Evolutionary conservation across 2,888 invertebrate species (phyloP), one percentile per base, ranked within the genome.

Genomic region (Hypomecis punctinalis): DNA sequence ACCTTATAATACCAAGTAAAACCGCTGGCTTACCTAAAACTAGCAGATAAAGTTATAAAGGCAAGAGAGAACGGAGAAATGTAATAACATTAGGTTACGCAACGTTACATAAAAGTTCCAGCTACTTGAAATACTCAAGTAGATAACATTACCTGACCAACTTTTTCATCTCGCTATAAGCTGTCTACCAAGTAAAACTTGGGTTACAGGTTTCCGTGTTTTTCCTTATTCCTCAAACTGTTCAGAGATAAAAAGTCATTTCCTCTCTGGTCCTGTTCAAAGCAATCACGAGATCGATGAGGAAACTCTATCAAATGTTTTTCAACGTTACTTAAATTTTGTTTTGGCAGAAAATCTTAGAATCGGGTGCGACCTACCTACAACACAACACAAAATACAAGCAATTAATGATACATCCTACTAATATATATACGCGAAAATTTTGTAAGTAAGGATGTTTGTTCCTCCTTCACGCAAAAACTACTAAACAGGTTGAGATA

Each of bases 31-130:
- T 23, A 23, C 1, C 23, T 23, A 23, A 23, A 23, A 3, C 23
- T 23, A 23, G 23, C 23, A 23, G 23, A 43, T 55, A 56, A 49
- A 43, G 23, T 35, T 40, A 46, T 56, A 51, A 61, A 48, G 46
- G 10, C 55, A 42, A 52, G 11, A 35, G 36, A 55, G 55, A 46
- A 35, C 63, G 43, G 51, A 47, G 57, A 57, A 47, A 35, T 47
- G 57, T 51, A 62, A 55, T 47, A 53, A 58, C 55, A 64, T 57
- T 52, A 47, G n/a, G 37, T 64, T 56, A 56, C 46, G 52, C 8
- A 61, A 61, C 37, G 56, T 56, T 56, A 57, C 46, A 56, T 52
- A 56, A 56, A 59, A 54, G 51, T 58, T 48, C 36, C 36, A 46
- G 37, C 33, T 11, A 40, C 42, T 45, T 56, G 56, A 37, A 40